These are phyloP conservation scores for Plagodis pulveraria DNA, from an alignment of 2,888 invertebrate genomes.

Conservation along the genomic window DNA sequence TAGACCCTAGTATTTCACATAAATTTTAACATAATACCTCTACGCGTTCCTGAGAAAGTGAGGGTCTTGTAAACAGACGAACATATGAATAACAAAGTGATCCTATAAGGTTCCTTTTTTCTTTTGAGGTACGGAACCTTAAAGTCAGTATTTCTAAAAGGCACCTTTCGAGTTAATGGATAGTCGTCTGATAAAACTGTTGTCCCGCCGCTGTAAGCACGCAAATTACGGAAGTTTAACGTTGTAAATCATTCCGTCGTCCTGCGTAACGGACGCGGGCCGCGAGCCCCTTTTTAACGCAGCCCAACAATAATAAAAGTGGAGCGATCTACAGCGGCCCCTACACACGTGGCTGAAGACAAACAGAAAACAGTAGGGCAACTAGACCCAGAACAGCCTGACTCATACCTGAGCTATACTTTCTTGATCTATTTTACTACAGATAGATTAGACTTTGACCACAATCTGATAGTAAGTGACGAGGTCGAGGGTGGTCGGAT, in stretches of 20 bases:
- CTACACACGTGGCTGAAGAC: not conserved
- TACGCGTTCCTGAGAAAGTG: too few species aligned
- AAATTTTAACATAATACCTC: too few species aligned
- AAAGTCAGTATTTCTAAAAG: constrained; percentile 15
- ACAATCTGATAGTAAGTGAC: too few species aligned
- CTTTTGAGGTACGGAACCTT: too few species aligned
- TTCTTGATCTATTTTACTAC: too few species aligned
- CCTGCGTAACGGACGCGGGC: constrained; percentile 3
- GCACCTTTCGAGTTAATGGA: constrained; percentile 19
- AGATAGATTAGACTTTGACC: too few species aligned
- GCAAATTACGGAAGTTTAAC: constrained; percentile 34
- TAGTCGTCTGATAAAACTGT: constrained; percentile 30
- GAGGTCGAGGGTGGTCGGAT: too few species aligned
- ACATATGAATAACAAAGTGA: too few species aligned
- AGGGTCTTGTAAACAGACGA: too few species aligned
- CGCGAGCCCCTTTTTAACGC: constrained; percentile 15
- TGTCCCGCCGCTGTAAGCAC: constrained; percentile 24
- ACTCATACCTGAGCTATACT: too few species aligned
- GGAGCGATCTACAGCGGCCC: not conserved
- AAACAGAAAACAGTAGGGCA: constrained; percentile 1
- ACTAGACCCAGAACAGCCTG: not conserved
- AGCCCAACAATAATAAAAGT: constrained; percentile 14
- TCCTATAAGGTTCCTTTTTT: too few species aligned
- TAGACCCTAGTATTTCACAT: too few species aligned
- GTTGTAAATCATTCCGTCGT: constrained; percentile 33